Evolutionary conservation across 1,140 invertebrate species (phyloP).

Genomic region (Drosophila ananassae): DNA sequence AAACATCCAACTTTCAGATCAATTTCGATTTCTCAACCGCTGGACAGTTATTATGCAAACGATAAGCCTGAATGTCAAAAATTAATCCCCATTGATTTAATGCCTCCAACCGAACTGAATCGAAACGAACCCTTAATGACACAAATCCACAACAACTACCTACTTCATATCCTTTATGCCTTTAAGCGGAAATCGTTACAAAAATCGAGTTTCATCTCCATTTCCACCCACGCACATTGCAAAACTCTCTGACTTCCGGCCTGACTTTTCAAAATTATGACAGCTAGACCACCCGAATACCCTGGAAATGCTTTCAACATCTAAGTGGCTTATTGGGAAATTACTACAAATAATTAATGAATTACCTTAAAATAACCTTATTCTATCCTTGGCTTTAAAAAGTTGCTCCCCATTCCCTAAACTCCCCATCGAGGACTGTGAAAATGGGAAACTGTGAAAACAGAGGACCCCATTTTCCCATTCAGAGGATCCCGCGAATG

Average conservation of each 20-base stretch:
- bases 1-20: not conserved
- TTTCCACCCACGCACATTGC: conserved; percentile 8
- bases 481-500: too few species aligned
- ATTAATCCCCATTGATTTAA: conserved; percentile 3
- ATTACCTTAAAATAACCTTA: not conserved
- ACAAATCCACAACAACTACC: conserved; percentile 2
- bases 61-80: conserved; percentile 9
- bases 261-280: not conserved
- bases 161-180: conserved; percentile 2
- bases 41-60: conserved; percentile 31
- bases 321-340: too few species aligned
- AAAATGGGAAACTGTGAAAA: conserved; percentile 1
- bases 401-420: not conserved
- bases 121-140: not conserved
- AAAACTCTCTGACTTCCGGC: not conserved
- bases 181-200: conserved; percentile 35
- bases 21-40: not conserved
- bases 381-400: not conserved
- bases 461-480: not conserved
- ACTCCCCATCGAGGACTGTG: not conserved
- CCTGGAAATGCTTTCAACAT: not conserved
- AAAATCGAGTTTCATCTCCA: conserved; percentile 39
- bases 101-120: not conserved
- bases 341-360: not conserved
- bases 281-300: not conserved